Evolutionary conservation across 1,140 invertebrate genomes (phyloP).

Genomic region (Cyclargus thomasi): DNA sequence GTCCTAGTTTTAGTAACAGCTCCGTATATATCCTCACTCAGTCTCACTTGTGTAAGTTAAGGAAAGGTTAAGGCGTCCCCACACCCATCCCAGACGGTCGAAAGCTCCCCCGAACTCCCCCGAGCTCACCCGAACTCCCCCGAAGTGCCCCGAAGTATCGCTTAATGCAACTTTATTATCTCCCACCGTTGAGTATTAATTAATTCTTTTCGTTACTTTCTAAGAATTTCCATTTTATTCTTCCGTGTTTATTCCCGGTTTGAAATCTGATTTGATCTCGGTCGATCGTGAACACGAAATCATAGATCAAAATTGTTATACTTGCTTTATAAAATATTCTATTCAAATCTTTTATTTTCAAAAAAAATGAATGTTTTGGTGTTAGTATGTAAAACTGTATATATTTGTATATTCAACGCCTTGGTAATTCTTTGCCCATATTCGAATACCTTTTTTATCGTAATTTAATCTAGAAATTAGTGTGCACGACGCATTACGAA

Average conservation of each 20-base stretch:
- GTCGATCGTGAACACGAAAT: neutral
- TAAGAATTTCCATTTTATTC: constrained; percentile 25
- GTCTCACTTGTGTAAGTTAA: constrained; percentile 69
- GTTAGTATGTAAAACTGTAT: too few species aligned
- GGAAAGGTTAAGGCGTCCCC: constrained; percentile 63
- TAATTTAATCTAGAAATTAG: too few species aligned
- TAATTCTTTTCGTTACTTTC: constrained; percentile 49
- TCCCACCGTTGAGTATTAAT: constrained; percentile 61
- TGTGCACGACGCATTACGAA: too few species aligned
- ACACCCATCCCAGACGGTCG: neutral
- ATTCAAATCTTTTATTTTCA: too few species aligned
- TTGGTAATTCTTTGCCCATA: too few species aligned
- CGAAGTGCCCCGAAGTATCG: constrained; percentile 69
- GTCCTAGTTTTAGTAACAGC: constrained; percentile 66
- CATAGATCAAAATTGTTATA: neutral
- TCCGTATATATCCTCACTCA: constrained; percentile 68
- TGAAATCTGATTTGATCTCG: constrained; percentile 5
- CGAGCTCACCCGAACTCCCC: constrained; percentile 42
- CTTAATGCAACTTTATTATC: constrained; percentile 72
- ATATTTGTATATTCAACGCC: too few species aligned
- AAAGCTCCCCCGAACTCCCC: too few species aligned
- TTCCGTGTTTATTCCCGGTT: constrained; percentile 24
- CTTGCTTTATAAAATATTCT: too few species aligned
- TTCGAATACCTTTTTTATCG: too few species aligned
- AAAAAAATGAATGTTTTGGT: too few species aligned